Percentiles rank a stretch among this genome's conserved stretches.
Evolutionary conservation across 2,888 invertebrate species (phyloP).

Genomic region (Andrena minutula): DNA sequence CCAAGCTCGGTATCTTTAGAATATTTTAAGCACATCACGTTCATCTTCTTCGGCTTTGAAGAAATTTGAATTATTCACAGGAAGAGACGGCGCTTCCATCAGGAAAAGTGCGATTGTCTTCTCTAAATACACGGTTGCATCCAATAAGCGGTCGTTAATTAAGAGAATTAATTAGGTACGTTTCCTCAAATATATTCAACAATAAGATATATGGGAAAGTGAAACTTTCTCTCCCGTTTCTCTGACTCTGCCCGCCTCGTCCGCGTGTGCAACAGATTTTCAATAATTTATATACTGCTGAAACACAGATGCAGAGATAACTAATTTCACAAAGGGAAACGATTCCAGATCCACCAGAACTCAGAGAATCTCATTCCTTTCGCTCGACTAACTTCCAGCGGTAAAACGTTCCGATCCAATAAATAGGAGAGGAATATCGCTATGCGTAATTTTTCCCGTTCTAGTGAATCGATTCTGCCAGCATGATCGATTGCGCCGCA

Average conservation of each 20-base stretch:
- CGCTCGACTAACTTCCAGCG: conserved; percentile 48
- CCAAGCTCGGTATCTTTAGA: no score
- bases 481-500: conserved; percentile 35
- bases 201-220: conserved; percentile 1
- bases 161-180: conserved; percentile 14
- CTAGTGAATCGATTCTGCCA: conserved; percentile 47
- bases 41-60: not conserved
- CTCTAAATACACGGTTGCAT: conserved; percentile 1
- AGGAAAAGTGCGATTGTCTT: conserved; percentile 14
- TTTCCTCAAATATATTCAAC: conserved; percentile 15
- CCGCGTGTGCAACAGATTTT: not conserved
- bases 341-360: conserved; percentile 6
- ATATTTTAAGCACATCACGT: not conserved
- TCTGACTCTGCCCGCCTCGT: not conserved
- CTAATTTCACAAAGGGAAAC: conserved; percentile 19
- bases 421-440: conserved; percentile 48
- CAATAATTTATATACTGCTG: not conserved
- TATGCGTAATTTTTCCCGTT: conserved; percentile 49
- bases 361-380: conserved; percentile 37
- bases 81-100: not conserved
- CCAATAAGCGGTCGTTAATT: conserved; percentile 3
- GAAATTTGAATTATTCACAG: conserved; percentile 1
- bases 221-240: conserved; percentile 18
- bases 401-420: conserved; percentile 64
- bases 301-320: not conserved